Percentiles rank a stretch among this genome's conserved stretches.
phyloP scores from a whole-genome alignment of 2,113 vertebrate species.

The Taurulus bubalis region DNA sequence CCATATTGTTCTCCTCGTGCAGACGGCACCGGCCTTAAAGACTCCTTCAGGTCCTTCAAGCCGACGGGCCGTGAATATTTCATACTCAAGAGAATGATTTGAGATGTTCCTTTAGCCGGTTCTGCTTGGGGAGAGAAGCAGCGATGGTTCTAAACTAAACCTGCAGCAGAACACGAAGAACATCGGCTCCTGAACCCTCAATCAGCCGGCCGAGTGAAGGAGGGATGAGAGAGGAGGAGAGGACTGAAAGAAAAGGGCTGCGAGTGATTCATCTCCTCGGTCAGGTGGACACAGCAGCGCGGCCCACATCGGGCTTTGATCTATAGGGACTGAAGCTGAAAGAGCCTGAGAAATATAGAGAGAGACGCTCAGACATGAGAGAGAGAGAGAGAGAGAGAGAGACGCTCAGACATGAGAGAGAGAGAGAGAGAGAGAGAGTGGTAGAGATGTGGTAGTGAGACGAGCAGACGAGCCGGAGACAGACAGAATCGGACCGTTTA shows the following conservation, averaged over 20 bases:
- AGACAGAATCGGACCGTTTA: conserved; percentile 42
- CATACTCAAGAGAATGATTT: conserved; percentile 9
- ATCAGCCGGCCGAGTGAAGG: conserved; percentile 43
- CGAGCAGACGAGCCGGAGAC: conserved; percentile 32
- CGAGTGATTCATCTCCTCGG: conserved; percentile 68
- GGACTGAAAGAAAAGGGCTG: conserved; percentile 47
- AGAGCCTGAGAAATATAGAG: not conserved
- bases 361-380: conserved; percentile 47
- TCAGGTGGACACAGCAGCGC: conserved; percentile 48
- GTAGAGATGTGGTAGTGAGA: conserved; percentile 37
- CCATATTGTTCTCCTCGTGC: not conserved
- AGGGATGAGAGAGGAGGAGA: conserved; percentile 32
- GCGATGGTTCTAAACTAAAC: not conserved
- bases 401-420: conserved; percentile 41
- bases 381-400: not conserved
- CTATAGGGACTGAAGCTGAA: conserved; percentile 68
- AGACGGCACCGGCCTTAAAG: not conserved
- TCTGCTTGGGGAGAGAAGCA: not conserved
- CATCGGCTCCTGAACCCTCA: conserved; percentile 30
- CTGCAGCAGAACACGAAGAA: not conserved
- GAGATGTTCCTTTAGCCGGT: not conserved
- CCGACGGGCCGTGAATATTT: not conserved
- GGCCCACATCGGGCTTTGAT: conserved; percentile 76
- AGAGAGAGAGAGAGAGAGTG: conserved; percentile 9
- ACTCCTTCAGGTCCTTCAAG: not conserved